A percentile compares a stretch with the other conserved stretches of the same genome.
phyloP scores from a whole-genome alignment of 2,113 vertebrate species.

The Tretioscincus oriximinensis region DNA sequence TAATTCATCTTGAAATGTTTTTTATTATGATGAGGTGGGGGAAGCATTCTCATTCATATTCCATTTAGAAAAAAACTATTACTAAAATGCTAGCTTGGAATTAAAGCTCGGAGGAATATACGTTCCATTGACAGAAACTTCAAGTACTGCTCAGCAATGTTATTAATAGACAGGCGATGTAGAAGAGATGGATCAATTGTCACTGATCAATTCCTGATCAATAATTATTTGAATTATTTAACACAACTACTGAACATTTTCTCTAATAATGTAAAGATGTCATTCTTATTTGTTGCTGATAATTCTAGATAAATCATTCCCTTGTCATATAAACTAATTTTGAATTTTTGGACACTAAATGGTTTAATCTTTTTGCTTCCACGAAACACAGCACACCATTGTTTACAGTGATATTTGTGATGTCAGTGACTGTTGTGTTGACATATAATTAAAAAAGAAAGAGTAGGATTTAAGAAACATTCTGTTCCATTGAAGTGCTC shows the following conservation, averaged over 20 bases:
- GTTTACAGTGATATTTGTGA: neutral
- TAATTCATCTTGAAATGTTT: neutral
- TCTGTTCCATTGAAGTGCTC: neutral
- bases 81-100: neutral
- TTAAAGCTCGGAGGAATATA: neutral
- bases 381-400: neutral
- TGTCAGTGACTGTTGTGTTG: neutral
- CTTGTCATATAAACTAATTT: neutral
- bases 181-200: neutral
- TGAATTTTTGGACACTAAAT: neutral
- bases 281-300: neutral
- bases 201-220: neutral
- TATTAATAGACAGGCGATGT: neutral
- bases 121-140: constrained; percentile 5
- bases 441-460: neutral
- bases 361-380: neutral
- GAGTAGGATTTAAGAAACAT: neutral
- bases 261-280: neutral
- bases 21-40: neutral
- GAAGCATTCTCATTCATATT: neutral
- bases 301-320: neutral
- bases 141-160: neutral
- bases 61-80: neutral
- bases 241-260: neutral
- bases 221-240: neutral